Evolutionary conservation across 2,113 vertebrate species (phyloP).

Genomic region (Emydura subglobosa): DNA sequence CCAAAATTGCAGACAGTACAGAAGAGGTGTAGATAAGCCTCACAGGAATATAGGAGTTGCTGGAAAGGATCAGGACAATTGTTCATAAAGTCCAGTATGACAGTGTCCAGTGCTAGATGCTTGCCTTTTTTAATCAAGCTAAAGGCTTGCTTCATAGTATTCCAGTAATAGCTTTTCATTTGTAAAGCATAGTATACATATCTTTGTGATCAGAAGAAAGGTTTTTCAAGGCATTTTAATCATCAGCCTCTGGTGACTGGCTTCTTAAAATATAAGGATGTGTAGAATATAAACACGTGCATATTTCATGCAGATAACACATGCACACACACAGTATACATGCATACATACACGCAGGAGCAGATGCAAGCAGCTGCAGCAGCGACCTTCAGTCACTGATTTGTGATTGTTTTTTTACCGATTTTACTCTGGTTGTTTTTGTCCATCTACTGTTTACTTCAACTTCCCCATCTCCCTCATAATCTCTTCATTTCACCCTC

Average conservation of each 20-base stretch:
- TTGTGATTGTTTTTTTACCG: background rate
- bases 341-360: background rate
- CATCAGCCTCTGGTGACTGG: background rate
- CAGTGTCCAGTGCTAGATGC: background rate
- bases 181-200: too few relatives aligned
- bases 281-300: background rate
- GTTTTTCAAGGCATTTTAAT: background rate
- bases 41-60: background rate
- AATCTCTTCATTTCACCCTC: background rate
- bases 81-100: too few relatives aligned
- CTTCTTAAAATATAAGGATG: background rate
- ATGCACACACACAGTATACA: background rate
- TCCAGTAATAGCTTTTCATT: too few relatives aligned
- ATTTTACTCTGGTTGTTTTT: background rate
- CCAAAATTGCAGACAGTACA: background rate
- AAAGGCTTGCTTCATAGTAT: too few relatives aligned
- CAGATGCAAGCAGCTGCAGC: background rate
- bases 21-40: background rate
- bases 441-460: background rate
- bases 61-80: too few relatives aligned
- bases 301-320: background rate
- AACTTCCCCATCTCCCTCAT: background rate
- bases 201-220: background rate
- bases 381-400: background rate
- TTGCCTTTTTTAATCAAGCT: too few relatives aligned